Conservation (phyloP, 2,113 vertebrate species). For the Siphamia tubifer region DNA sequence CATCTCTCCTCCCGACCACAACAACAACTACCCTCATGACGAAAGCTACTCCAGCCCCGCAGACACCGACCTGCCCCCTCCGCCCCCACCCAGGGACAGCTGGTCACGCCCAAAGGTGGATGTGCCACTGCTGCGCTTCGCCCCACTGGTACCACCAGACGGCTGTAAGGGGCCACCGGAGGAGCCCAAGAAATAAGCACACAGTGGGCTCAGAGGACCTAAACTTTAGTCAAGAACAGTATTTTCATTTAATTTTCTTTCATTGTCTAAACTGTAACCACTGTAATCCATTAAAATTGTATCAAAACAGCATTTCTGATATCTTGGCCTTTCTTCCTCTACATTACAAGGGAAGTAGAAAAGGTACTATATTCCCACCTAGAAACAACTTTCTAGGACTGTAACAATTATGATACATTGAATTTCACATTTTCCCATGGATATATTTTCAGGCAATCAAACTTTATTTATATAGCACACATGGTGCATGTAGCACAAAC, state of each 20-base stretch:
- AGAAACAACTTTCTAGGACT: no score
- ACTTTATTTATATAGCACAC: no score
- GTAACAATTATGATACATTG: no score
- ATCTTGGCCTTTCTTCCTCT: fast-evolving
- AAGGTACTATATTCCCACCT: no score
- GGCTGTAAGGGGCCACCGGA: constrained; percentile 27
- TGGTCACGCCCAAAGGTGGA: constrained; percentile 52
- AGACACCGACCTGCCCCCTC: constrained; percentile 42
- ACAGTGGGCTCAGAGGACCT: not conserved
- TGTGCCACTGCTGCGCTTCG: constrained; percentile 74
- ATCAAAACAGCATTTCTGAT: not conserved
- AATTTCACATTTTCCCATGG: no score
- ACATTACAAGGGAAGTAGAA: no score
- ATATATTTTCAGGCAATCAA: no score
- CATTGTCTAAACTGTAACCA: not conserved
- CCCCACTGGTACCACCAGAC: constrained; percentile 55
- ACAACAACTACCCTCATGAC: constrained; percentile 1
- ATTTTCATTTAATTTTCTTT: not conserved
- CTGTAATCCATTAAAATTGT: constrained; percentile 17
- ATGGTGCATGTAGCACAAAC: no score
- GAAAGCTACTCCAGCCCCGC: not conserved
- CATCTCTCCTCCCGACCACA: not conserved
- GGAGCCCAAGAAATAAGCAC: constrained; percentile 21
- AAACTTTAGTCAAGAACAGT: not conserved
- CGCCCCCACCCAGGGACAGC: constrained; percentile 50